A percentile compares a stretch with the other conserved stretches of the same genome.
Conservation (phyloP, 2,888 invertebrate species). For the Quadroppia sp. region DNA sequence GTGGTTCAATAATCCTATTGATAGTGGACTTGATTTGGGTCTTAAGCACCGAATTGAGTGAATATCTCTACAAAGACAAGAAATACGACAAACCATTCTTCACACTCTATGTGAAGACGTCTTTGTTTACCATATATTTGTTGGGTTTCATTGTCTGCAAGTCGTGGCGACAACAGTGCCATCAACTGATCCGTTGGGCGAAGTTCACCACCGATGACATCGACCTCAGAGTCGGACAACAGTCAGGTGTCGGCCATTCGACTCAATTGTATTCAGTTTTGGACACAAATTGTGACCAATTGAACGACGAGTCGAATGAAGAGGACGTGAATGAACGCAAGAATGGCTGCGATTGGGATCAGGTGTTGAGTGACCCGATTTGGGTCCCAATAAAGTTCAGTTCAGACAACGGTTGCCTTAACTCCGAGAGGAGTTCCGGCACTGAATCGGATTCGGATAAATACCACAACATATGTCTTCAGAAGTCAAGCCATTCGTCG, state of each 20-base stretch:
- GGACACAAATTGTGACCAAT: constrained; percentile 44
- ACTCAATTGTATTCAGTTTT: constrained; percentile 18
- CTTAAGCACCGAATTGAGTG: constrained; percentile 82
- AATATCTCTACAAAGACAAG: constrained; percentile 62
- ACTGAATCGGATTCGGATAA: constrained; percentile 37
- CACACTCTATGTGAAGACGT: constrained; percentile 89
- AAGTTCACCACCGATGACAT: not conserved
- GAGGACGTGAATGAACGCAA: constrained; percentile 39
- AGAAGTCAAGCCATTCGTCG: not conserved
- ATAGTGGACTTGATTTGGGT: constrained; percentile 95
- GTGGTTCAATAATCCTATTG: constrained; percentile 79
- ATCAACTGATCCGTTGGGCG: not conserved
- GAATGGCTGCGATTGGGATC: not conserved
- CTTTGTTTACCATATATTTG: constrained; percentile 86
- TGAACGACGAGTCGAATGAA: constrained; percentile 28
- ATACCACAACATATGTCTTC: not conserved
- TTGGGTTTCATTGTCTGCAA: constrained; percentile 81
- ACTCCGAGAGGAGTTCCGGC: constrained; percentile 8
- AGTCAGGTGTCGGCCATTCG: not conserved
- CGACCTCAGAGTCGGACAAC: no score
- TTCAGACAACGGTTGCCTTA: constrained; percentile 57
- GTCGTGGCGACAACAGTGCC: constrained; percentile 80
- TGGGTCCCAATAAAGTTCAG: constrained; percentile 83
- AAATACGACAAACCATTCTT: constrained; percentile 90
- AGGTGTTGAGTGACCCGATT: constrained; percentile 73